Percentiles rank a stretch among this genome's conserved stretches.
phyloP scores from a whole-genome alignment of 2,888 invertebrate species.

The Spialia ferax region DNA sequence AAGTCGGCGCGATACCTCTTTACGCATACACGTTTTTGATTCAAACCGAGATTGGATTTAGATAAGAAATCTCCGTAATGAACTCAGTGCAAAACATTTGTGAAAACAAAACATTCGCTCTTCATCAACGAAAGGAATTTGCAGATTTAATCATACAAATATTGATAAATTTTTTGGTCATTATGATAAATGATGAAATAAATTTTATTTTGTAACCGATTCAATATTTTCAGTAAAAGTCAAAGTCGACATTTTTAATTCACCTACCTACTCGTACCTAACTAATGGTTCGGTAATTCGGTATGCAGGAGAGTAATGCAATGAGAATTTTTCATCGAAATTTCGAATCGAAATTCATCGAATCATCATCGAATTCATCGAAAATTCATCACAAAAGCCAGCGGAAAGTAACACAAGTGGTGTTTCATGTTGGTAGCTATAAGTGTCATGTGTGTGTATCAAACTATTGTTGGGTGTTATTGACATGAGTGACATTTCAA shows the following conservation, averaged over 20 bases:
- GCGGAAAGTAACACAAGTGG: background rate
- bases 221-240: too few species aligned
- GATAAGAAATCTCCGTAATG: constrained; percentile 22
- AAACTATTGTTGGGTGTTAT: constrained; percentile 26
- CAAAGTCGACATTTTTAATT: too few species aligned
- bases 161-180: background rate
- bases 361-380: too few species aligned
- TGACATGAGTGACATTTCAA: constrained; percentile 31
- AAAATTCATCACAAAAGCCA: background rate
- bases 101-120: background rate
- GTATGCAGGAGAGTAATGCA: too few species aligned
- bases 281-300: too few species aligned
- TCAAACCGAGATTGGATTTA: constrained; percentile 36
- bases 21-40: constrained; percentile 33
- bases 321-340: too few species aligned
- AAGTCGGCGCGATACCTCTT: constrained; percentile 25
- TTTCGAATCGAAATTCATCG: too few species aligned
- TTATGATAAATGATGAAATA: too few species aligned
- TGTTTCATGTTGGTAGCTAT: background rate
- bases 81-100: constrained; percentile 11
- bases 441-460: constrained; percentile 16
- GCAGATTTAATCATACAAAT: background rate
- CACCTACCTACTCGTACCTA: too few species aligned
- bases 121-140: background rate
- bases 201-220: too few species aligned